These are phyloP conservation scores for Lingula anatina DNA, from an alignment of 2,888 invertebrate species.

Conservation along the genomic window DNA sequence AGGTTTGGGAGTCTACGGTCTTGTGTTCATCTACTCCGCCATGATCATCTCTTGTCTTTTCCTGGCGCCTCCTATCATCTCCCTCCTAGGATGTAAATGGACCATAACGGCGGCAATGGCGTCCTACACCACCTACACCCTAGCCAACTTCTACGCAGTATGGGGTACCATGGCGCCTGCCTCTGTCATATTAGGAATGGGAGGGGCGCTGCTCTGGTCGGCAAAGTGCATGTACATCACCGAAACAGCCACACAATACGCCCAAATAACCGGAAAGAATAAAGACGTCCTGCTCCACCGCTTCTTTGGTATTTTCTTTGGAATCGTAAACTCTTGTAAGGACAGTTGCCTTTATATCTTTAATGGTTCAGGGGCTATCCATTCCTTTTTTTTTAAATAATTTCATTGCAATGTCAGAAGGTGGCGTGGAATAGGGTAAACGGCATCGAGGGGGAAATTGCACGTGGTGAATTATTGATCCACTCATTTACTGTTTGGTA, in stretches of 20 bases:
- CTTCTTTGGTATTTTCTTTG: conserved; percentile 98
- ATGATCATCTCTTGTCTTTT: conserved; percentile 93
- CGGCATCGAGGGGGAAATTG: too few species aligned
- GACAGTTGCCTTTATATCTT: too few species aligned
- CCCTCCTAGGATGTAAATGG: conserved; percentile 84
- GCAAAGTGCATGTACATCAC: conserved; percentile 97
- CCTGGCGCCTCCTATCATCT: conserved; percentile 55
- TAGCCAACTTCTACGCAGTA: conserved; percentile 84
- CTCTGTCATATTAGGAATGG: conserved; percentile 87
- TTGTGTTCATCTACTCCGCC: conserved; percentile 86
- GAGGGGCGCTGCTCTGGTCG: conserved; percentile 97
- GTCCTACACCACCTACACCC: conserved; percentile 91
- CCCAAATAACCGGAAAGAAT: conserved; percentile 70
- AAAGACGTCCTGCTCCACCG: conserved; percentile 89
- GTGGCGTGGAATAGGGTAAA: too few species aligned
- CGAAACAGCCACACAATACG: conserved; percentile 72
- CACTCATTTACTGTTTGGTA: too few species aligned
- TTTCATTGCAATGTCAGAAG: too few species aligned
- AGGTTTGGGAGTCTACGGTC: conserved; percentile 82
- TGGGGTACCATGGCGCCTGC: conserved; percentile 70
- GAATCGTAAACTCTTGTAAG: conserved; percentile 94
- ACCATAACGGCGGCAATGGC: conserved; percentile 87
- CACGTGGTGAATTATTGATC: too few species aligned
- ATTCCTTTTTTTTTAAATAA: too few species aligned
- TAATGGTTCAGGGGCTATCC: too few species aligned